These are phyloP conservation scores for Tipula unca DNA, from an alignment of 2,888 invertebrate species.

Conservation along the genomic window DNA sequence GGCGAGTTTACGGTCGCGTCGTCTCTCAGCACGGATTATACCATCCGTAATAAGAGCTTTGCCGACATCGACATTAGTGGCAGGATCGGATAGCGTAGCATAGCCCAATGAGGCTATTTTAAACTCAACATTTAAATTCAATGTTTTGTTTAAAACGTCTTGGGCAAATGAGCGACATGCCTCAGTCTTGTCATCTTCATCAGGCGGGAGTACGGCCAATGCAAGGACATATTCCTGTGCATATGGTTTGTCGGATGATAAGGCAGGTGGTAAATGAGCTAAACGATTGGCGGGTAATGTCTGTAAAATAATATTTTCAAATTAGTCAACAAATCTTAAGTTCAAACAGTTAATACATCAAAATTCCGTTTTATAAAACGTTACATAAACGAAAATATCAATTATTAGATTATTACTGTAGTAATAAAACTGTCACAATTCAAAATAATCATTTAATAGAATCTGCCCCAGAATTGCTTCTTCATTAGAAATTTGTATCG, in stretches of 20 bases:
- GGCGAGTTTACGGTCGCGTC: conserved; percentile 72
- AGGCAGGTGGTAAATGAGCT: conserved; percentile 74
- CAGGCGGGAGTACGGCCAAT: conserved; percentile 72
- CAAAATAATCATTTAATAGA: neutral
- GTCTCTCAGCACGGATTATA: conserved; percentile 67
- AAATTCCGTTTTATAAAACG: no score
- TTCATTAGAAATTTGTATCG: neutral
- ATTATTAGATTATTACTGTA: neutral
- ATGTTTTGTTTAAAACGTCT: conserved; percentile 61
- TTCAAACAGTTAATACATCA: no score
- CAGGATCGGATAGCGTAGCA: conserved; percentile 40
- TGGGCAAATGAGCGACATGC: conserved; percentile 59
- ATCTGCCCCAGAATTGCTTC: neutral
- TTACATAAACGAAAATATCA: conserved; percentile 20
- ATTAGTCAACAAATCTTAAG: no score
- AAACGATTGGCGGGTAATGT: conserved; percentile 58
- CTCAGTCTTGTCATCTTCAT: conserved; percentile 74
- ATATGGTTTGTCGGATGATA: conserved; percentile 63
- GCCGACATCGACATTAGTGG: conserved; percentile 44
- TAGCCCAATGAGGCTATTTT: conserved; percentile 37
- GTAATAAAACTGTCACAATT: neutral
- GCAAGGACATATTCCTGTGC: conserved; percentile 85
- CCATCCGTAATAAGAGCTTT: conserved; percentile 81
- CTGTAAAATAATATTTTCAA: conserved; percentile 32
- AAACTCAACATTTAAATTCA: conserved; percentile 78